Base-by-base conservation (phyloP, 2,888 invertebrate genomes). In the Trichopoda pennipes region DNA sequence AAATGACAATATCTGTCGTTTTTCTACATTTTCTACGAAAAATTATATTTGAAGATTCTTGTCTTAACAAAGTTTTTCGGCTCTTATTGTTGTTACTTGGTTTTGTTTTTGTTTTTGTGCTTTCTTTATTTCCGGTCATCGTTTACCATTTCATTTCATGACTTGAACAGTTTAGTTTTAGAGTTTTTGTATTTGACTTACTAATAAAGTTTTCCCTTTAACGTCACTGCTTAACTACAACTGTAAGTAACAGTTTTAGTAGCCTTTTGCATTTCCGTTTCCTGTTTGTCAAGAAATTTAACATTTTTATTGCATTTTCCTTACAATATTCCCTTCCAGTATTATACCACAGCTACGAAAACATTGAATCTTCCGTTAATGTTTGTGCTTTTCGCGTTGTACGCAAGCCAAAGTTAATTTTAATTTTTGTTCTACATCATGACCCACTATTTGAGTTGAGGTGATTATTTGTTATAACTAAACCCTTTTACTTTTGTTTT, bases 241-340 rank as follows among this genome's bases (percentile, higher is more conserved):
- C 21, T 73, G 68, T 49, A 28, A 72, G 51, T 42, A 51, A 56
- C 56, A 73, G 42, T 61, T 49, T 64, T 51, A 53, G 53, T 58
- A 69, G 77, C 64, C 70, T 53, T 80, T 72, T 81, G 76, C 72
- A 74, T 74, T 81, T 81, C 73, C 81, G 64, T 78, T 78, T 81
- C 63, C 78, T 72, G 77, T 73, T 81, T 80, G 70, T 80, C 80
- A 70, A 58, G 64, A 70, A 70, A 70, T 60, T 70, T 32, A 75
- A 80, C 81, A 74, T 72, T 79, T 82, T 68, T 79, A 82, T 82
- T 79, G 60, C 49, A 72, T 79, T 72, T 78, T 61, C 68, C 47
- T 74, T 60, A 58, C 63, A 44, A 63, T 28, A 28, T 47, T 42
- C 42, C 38, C 38, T 16, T 19, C 12, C 32, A 28, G 28, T 6